Base-by-base conservation (phyloP, 2,797 vertebrate species). In the Halcyon smyrnensis region DNA sequence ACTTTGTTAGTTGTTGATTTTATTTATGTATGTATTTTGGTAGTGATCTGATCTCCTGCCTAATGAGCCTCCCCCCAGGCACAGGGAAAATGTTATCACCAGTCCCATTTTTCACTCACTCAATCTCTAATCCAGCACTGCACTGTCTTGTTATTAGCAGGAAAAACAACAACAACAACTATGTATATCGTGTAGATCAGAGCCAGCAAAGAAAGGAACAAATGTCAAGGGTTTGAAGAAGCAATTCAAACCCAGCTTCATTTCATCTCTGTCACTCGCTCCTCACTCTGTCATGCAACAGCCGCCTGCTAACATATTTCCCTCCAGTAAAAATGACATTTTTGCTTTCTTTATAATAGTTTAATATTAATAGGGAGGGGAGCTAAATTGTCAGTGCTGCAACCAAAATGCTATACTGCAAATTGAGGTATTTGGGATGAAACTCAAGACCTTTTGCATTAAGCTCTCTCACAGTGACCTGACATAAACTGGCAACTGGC, bases 401-500 rank as follows among this genome's bases (percentile, higher is more conserved):
- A 85, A 83, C 68, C 86, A 89, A 96, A 96, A 95, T 59, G 75
- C 57, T 0, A 0, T 69, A 27, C 92, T 92, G 82, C 67, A 85
- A 89, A 95, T 69, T 45, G 9, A 84, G 76, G 94, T 94, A 81
- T 92, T 88, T 75, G 82, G 90, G 91, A 84, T 82, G 95, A 83
- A 96, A 97, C 86, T 84, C 76, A 93, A 96, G 94, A 90, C 76
- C 17, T 87, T 82, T 84, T 83, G 88, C 79, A 86, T 96, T 92
- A 95, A 97, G 97, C 90, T 96, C 96, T 97, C 97, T 98, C 97
- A 96, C 95, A 98, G 98, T 98, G 98, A 99, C 99, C 99, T 98
- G 97, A 98, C 98, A 98, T 98, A 98, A 98, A 99, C 98, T 98
- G 98, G 99, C 99, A 99, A 99, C 99, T 99, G 99, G 98, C 98